Percentiles rank a stretch among this genome's conserved stretches.
Evolutionary conservation across 2,113 vertebrate species (phyloP).

Genomic region (human): GRCh38 chr1:164128501-164129000

Average conservation of each 20-base stretch:
- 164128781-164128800: not conserved
- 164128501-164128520: not conserved
- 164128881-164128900: not conserved
- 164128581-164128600: not conserved
- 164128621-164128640: not conserved
- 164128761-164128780: conserved; percentile 2
- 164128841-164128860: not conserved
- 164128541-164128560: not conserved
- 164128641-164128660: not conserved
- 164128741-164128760: not conserved
- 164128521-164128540: not conserved
- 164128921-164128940: not conserved
- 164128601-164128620: not conserved
- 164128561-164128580: not conserved
- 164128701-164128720: conserved; percentile 12
- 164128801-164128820: not conserved
- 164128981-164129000: not conserved
- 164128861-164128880: not conserved
- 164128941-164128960: not conserved
- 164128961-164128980: not conserved
- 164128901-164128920: not conserved
- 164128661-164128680: not conserved
- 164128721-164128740: not conserved
- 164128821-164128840: not conserved
- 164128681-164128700: not conserved